Percentiles rank a stretch among this genome's conserved stretches.
Evolutionary conservation across 1,140 invertebrate species (phyloP).

Genomic region (Gryllus bimaculatus): DNA sequence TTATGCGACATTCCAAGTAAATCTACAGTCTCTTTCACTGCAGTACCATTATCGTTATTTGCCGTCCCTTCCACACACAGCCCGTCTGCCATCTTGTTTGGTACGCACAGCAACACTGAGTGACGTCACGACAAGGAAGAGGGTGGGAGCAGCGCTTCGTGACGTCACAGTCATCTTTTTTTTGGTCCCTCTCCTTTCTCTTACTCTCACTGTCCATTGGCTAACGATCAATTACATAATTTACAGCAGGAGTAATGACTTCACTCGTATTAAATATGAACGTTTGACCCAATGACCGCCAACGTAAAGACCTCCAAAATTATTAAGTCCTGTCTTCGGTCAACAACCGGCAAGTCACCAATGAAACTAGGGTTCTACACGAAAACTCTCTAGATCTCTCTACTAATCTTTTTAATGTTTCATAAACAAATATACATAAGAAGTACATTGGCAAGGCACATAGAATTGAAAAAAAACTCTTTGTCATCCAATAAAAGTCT

Average conservation of each 20-base stretch:
- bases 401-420: too few species aligned
- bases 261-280: conserved; percentile 19
- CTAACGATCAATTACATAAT: conserved; percentile 22
- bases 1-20: conserved; percentile 20
- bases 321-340: background rate
- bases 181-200: background rate
- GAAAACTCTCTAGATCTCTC: too few species aligned
- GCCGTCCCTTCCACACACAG: conserved; percentile 20
- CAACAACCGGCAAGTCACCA: background rate
- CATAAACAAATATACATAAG: too few species aligned
- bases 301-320: conserved; percentile 9
- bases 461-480: too few species aligned
- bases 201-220: conserved; percentile 20
- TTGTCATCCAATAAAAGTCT: too few species aligned
- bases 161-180: conserved; percentile 14
- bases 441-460: too few species aligned
- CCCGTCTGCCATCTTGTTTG: conserved; percentile 23
- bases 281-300: conserved; percentile 20
- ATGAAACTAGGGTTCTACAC: too few species aligned
- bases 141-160: conserved; percentile 1
- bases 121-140: conserved; percentile 9
- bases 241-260: conserved; percentile 19
- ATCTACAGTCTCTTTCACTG: conserved; percentile 19
- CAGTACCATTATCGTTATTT: conserved; percentile 12
- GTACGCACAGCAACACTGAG: conserved; percentile 22